Evolutionary conservation across 2,113 vertebrate species (phyloP).

Genomic region (Xerus inauris): DNA sequence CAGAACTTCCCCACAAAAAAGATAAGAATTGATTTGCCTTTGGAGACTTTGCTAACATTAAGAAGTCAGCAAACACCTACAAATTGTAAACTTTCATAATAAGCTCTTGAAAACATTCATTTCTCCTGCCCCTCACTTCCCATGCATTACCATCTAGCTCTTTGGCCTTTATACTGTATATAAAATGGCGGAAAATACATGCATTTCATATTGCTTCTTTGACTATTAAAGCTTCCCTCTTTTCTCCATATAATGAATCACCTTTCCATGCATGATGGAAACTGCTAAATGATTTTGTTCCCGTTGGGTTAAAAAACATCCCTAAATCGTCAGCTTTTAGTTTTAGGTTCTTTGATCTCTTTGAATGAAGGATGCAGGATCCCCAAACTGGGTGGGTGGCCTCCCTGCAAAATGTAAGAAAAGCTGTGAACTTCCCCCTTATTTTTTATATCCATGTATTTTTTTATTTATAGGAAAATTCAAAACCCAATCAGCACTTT

Average conservation of each 20-base stretch:
- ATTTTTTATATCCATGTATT: constrained; percentile 18
- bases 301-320: background rate
- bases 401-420: background rate
- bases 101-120: background rate
- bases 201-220: background rate
- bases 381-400: background rate
- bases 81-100: background rate
- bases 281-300: background rate
- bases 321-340: background rate
- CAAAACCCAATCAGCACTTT: background rate
- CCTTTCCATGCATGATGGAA: constrained; percentile 3
- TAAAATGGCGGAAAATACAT: background rate
- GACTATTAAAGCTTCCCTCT: background rate
- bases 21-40: background rate
- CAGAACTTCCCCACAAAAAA: too few relatives aligned
- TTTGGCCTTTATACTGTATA: background rate
- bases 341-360: constrained; percentile 43
- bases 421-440: background rate
- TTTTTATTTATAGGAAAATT: constrained; percentile 57
- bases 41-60: background rate
- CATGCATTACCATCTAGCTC: background rate
- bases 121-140: background rate
- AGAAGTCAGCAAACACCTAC: background rate
- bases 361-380: background rate
- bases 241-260: constrained; percentile 4